A percentile compares a stretch with the other conserved stretches of the same genome.
Evolutionary conservation across 2,113 vertebrate genomes (phyloP).

Genomic region (Marmota monax): DNA sequence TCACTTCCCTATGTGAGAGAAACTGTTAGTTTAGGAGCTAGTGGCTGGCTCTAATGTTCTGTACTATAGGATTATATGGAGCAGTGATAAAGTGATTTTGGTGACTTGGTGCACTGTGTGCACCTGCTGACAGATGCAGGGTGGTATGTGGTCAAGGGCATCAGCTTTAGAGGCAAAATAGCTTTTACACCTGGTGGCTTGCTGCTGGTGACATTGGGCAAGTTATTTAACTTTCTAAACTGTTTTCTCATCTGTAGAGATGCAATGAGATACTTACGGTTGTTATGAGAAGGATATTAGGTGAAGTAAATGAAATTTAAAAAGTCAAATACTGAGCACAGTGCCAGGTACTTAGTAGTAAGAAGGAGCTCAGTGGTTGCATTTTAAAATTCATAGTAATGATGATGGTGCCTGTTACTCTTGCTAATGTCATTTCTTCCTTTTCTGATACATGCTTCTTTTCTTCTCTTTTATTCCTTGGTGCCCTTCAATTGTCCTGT

Average conservation of each 20-base stretch:
- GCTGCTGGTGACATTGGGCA: neutral
- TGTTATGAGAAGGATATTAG: neutral
- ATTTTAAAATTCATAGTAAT: neutral
- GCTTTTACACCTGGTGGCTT: neutral
- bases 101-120: neutral
- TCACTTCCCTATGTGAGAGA: neutral
- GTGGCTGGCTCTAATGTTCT: accelerated
- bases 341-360: neutral
- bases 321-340: neutral
- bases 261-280: neutral
- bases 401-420: neutral
- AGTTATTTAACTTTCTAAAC: neutral
- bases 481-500: neutral
- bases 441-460: neutral
- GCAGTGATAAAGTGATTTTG: neutral
- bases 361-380: neutral
- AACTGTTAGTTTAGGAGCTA: neutral
- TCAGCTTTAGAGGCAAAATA: neutral
- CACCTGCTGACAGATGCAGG: neutral
- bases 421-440: neutral
- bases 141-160: neutral
- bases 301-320: neutral
- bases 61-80: neutral
- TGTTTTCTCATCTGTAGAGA: neutral
- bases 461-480: neutral